Evolutionary conservation across 2,888 invertebrate genomes (phyloP).

Genomic region (Sabatieria punctata): DNA sequence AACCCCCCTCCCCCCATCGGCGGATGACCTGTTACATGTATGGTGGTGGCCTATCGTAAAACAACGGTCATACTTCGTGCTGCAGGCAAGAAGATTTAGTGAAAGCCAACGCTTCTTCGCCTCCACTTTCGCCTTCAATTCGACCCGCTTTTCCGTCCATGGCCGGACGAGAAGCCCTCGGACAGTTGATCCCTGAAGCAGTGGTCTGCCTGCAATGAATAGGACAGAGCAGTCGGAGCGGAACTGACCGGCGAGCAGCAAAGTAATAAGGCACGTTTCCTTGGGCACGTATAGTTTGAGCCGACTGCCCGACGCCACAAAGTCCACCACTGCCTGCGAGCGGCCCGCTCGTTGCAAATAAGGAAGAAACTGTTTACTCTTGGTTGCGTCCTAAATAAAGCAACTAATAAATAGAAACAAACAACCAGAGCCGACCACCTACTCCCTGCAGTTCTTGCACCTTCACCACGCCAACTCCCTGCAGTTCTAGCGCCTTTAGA

Average conservation of each 20-base stretch:
- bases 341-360: constrained; percentile 75
- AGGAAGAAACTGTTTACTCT: constrained; percentile 58
- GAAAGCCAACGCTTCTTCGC: constrained; percentile 76
- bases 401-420: background rate
- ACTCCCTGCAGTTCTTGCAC: constrained; percentile 18
- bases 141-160: constrained; percentile 45
- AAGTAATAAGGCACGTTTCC: constrained; percentile 81
- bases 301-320: constrained; percentile 86
- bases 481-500: constrained; percentile 17
- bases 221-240: too few relatives aligned
- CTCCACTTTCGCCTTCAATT: constrained; percentile 67
- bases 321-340: constrained; percentile 82
- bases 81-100: constrained; percentile 77
- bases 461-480: constrained; percentile 6
- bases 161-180: constrained; percentile 56
- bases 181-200: constrained; percentile 62
- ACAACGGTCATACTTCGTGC: constrained; percentile 50
- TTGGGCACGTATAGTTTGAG: constrained; percentile 80
- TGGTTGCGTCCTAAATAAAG: constrained; percentile 16
- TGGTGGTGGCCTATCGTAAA: too few relatives aligned
- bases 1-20: too few relatives aligned
- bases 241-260: constrained; percentile 70
- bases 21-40: too few relatives aligned
- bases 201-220: too few relatives aligned
- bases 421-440: background rate